Conservation (phyloP, 2,888 invertebrate species). For the Pterostichus niger region DNA sequence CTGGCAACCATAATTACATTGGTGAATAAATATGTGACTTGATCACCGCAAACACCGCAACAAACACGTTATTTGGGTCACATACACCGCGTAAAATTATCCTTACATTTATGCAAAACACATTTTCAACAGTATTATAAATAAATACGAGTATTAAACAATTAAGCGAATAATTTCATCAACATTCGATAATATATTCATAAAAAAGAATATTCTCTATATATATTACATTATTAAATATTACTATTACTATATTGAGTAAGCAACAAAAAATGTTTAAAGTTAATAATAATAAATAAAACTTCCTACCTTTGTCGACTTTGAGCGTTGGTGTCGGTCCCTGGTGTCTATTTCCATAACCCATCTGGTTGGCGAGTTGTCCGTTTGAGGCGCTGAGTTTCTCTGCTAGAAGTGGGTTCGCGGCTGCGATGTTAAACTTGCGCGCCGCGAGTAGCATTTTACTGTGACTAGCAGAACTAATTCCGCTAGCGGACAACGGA, state of each 20-base stretch:
- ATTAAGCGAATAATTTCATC: no score
- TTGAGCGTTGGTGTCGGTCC: conserved; percentile 76
- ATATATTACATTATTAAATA: no score
- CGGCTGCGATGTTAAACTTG: conserved; percentile 89
- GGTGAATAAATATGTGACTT: conserved; percentile 7
- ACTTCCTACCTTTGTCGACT: conserved; percentile 76
- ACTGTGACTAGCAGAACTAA: conserved; percentile 71
- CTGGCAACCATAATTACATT: conserved; percentile 24
- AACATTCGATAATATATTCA: no score
- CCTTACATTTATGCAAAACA: background rate
- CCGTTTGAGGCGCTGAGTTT: conserved; percentile 82
- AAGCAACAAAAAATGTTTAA: background rate
- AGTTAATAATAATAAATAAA: no score
- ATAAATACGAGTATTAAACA: no score
- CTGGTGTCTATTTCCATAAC: conserved; percentile 72
- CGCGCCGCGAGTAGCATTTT: conserved; percentile 74
- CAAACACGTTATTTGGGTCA: conserved; percentile 20
- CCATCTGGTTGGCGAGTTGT: conserved; percentile 72
- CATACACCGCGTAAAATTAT: background rate
- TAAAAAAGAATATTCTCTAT: no score
- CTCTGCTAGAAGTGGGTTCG: conserved; percentile 92
- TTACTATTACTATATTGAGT: no score
- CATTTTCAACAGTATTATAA: background rate
- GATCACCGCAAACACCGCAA: conserved; percentile 26
- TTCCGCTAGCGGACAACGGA: conserved; percentile 66